These are phyloP conservation scores for Propithecus perrieri DNA, from an alignment of 2,797 vertebrate genomes.

Conservation along the genomic window DNA sequence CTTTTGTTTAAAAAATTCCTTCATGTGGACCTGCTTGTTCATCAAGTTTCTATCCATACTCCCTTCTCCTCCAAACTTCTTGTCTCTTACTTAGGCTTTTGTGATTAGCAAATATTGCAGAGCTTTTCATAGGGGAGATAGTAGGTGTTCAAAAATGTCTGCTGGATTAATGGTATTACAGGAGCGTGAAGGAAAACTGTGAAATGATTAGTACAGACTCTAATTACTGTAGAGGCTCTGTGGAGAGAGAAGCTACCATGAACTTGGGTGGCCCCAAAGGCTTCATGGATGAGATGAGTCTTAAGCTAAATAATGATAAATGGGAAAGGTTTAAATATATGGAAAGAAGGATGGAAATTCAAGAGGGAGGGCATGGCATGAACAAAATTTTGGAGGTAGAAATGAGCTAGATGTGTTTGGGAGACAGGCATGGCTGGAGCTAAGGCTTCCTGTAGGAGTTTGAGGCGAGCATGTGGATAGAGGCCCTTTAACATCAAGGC, in stretches of 20 bases:
- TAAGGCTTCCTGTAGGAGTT: background rate
- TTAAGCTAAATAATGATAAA: background rate
- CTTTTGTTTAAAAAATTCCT: background rate
- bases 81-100: conserved; percentile 10
- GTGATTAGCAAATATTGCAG: conserved; percentile 11
- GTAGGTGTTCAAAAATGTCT: background rate
- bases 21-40: background rate
- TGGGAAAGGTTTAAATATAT: background rate
- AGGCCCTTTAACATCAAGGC: background rate
- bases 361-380: background rate
- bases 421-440: background rate
- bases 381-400: background rate
- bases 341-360: background rate
- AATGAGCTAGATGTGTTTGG: background rate
- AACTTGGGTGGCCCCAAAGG: background rate
- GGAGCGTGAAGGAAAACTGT: background rate
- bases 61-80: background rate
- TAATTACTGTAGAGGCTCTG: background rate
- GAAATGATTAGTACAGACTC: background rate
- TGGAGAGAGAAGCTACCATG: background rate
- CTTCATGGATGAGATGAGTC: background rate
- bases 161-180: background rate
- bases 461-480: background rate
- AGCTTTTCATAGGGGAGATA: background rate
- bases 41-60: background rate